Percentiles rank a stretch among this genome's conserved stretches.
phyloP scores from a whole-genome alignment of 2,113 vertebrate genomes.

The Uria aalge region DNA sequence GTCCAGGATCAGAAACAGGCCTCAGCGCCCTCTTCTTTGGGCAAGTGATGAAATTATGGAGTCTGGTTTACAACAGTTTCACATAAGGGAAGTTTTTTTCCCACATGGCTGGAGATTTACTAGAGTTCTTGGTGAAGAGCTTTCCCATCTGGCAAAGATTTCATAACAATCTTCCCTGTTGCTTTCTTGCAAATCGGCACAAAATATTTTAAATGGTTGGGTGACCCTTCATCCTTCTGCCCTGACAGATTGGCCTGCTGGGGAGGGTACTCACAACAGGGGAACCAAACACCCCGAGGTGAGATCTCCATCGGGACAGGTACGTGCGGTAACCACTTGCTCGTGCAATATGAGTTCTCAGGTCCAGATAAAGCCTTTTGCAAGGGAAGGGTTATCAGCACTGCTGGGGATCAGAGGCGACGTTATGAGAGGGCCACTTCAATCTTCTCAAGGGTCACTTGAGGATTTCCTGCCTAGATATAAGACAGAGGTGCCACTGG shows the following conservation, averaged over 20 bases:
- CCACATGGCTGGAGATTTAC: background rate
- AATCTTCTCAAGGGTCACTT: background rate
- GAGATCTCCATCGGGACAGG: background rate
- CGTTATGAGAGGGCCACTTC: background rate
- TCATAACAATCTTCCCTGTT: background rate
- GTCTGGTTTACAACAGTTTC: background rate
- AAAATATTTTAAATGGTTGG: background rate
- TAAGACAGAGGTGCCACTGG: background rate
- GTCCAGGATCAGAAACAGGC: background rate
- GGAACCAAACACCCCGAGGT: background rate
- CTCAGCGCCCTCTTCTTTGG: background rate
- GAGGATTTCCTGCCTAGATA: background rate
- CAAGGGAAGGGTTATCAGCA: background rate
- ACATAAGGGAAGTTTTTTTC: background rate
- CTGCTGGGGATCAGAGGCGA: rapidly evolving
- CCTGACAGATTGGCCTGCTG: background rate
- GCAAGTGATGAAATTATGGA: background rate
- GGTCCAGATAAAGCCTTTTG: background rate
- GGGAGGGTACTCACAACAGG: background rate
- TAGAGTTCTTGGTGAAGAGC: background rate
- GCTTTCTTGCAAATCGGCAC: background rate
- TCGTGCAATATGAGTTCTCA: background rate
- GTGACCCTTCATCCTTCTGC: background rate
- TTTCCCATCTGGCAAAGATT: constrained; percentile 2
- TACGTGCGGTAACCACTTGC: background rate